A percentile compares a stretch with the other conserved stretches of the same genome.
These are phyloP conservation scores for Isoperla grammatica DNA, from an alignment of 2,888 invertebrate species.

Conservation along the genomic window DNA sequence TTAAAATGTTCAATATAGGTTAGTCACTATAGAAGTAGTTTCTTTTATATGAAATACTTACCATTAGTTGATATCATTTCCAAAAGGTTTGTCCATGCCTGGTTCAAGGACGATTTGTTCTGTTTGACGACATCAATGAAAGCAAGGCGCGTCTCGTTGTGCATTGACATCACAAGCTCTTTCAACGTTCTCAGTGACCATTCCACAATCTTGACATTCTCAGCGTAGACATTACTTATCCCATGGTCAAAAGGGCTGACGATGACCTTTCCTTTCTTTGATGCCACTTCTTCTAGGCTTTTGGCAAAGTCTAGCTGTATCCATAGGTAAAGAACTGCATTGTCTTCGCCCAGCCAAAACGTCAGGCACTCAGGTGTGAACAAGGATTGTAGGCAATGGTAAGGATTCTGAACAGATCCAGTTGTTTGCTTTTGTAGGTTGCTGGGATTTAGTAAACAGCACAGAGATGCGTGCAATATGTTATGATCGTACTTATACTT, in stretches of 20 bases:
- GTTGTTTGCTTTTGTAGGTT: background rate
- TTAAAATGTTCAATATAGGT: too few species aligned
- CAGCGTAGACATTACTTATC: slow-evolving; percentile 24
- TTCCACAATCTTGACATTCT: slow-evolving; percentile 15
- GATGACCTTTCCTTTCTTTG: background rate
- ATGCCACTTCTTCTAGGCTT: background rate
- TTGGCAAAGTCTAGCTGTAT: background rate
- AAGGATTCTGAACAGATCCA: background rate
- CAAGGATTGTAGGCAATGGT: background rate
- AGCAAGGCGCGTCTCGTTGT: background rate
- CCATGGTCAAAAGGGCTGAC: slow-evolving; percentile 25
- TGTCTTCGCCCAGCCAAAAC: background rate
- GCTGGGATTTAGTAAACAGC: background rate
- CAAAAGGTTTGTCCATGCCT: background rate
- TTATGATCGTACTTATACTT: too few species aligned
- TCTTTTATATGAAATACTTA: background rate
- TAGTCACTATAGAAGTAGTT: background rate
- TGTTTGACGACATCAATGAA: background rate
- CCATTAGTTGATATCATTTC: background rate
- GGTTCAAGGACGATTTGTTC: background rate
- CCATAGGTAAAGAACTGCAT: slow-evolving; percentile 11
- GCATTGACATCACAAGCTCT: background rate
- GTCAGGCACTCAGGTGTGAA: background rate
- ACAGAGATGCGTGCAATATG: too few species aligned
- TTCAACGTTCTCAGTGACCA: background rate